These are phyloP conservation scores for Paragorgia papillata DNA, from an alignment of 92 coral and sea anemone genomes.

Conservation along the genomic window DNA sequence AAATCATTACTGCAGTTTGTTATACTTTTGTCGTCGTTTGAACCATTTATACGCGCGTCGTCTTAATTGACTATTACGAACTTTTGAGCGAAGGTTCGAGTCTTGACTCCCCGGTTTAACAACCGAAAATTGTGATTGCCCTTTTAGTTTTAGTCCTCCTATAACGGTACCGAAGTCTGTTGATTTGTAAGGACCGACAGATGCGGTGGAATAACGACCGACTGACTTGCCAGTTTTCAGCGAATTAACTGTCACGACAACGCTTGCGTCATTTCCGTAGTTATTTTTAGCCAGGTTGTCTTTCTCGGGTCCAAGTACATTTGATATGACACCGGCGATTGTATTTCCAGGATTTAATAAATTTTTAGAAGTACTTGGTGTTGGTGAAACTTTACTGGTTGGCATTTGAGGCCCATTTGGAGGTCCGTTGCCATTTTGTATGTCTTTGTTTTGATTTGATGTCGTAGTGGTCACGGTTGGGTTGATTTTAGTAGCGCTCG, in stretches of 20 bases:
- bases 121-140: slow-evolving; percentile 7
- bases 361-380: neutral
- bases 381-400: neutral
- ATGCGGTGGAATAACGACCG: slow-evolving; percentile 16
- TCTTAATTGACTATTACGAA: neutral
- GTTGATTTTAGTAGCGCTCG: neutral
- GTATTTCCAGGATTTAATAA: neutral
- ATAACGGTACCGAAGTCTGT: slow-evolving; percentile 34
- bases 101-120: slow-evolving; percentile 14
- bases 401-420: neutral
- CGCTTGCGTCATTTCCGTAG: slow-evolving; percentile 31
- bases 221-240: neutral
- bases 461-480: neutral
- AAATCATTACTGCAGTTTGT: too few species aligned
- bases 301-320: neutral
- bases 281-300: neutral
- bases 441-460: neutral
- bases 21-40: neutral
- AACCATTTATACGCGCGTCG: neutral
- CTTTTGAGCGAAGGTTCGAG: slow-evolving; percentile 25
- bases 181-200: neutral
- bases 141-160: neutral
- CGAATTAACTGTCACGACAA: slow-evolving; percentile 17
- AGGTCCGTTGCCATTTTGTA: neutral
- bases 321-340: slow-evolving; percentile 1